phyloP scores from a whole-genome alignment of 2,797 vertebrate genomes.

The Heteromormyrus szaboi region DNA sequence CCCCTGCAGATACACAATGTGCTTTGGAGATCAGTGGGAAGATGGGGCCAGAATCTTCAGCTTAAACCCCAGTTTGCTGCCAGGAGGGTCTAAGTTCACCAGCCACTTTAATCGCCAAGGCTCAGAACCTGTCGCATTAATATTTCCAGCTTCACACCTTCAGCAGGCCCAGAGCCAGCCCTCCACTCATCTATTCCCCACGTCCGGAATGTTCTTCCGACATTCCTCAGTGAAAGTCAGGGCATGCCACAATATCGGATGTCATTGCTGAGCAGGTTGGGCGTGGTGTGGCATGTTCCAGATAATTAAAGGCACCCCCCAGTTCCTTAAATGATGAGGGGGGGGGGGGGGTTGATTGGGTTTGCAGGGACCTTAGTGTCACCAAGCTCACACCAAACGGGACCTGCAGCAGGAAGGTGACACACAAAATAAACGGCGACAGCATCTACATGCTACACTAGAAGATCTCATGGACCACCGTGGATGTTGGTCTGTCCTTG shows the following conservation, averaged over 20 bases:
- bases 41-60: background rate
- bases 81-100: conserved; percentile 2
- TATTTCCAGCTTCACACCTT: background rate
- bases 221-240: background rate
- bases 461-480: background rate
- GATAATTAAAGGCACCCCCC: background rate
- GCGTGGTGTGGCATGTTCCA: background rate
- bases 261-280: background rate
- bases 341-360: background rate
- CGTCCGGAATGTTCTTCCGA: background rate
- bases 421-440: background rate
- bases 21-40: background rate
- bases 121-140: conserved; percentile 8
- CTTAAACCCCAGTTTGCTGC: conserved; percentile 13
- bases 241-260: background rate
- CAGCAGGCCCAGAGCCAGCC: background rate
- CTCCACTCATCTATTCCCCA: background rate
- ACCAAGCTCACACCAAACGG: background rate
- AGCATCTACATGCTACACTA: background rate
- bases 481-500: background rate
- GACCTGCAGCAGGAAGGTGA: background rate
- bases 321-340: background rate
- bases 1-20: background rate
- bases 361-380: background rate
- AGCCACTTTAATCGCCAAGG: conserved; percentile 6